A percentile compares a stretch with the other conserved stretches of the same genome.
phyloP scores from a whole-genome alignment of 1,140 invertebrate genomes.

The Parasteatoda tepidariorum region DNA sequence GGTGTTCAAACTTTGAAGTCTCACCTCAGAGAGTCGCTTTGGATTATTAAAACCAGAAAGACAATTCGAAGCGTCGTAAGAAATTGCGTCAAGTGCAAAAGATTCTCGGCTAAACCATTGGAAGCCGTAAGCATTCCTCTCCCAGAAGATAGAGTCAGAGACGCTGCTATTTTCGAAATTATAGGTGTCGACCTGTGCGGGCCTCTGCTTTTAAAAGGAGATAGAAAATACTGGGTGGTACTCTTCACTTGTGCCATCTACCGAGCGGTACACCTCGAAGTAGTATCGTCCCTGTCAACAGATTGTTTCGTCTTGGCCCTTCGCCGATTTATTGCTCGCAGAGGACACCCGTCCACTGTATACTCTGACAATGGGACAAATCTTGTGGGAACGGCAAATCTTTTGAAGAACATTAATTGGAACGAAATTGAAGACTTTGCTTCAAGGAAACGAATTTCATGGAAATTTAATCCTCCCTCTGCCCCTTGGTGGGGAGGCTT shows the following conservation, averaged over 20 bases:
- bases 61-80: not conserved
- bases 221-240: slow-evolving; percentile 67
- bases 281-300: slow-evolving; percentile 66
- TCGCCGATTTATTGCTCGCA: slow-evolving; percentile 67
- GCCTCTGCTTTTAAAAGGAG: slow-evolving; percentile 64
- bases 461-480: slow-evolving; percentile 7
- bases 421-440: not conserved
- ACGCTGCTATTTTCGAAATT: not conserved
- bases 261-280: slow-evolving; percentile 69
- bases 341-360: slow-evolving; percentile 61
- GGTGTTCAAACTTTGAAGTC: not conserved
- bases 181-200: not conserved
- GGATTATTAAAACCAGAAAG: not conserved
- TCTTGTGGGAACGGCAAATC: slow-evolving; percentile 10
- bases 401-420: slow-evolving; percentile 26
- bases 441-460: not conserved
- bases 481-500: not conserved
- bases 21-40: not conserved
- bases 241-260: slow-evolving; percentile 69
- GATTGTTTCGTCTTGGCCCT: slow-evolving; percentile 68
- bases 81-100: slow-evolving; percentile 3
- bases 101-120: not conserved
- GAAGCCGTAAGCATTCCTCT: not conserved
- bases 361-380: slow-evolving; percentile 57
- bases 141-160: not conserved